phyloP scores from a whole-genome alignment of 2,113 vertebrate genomes.

The Regulus satrapa region DNA sequence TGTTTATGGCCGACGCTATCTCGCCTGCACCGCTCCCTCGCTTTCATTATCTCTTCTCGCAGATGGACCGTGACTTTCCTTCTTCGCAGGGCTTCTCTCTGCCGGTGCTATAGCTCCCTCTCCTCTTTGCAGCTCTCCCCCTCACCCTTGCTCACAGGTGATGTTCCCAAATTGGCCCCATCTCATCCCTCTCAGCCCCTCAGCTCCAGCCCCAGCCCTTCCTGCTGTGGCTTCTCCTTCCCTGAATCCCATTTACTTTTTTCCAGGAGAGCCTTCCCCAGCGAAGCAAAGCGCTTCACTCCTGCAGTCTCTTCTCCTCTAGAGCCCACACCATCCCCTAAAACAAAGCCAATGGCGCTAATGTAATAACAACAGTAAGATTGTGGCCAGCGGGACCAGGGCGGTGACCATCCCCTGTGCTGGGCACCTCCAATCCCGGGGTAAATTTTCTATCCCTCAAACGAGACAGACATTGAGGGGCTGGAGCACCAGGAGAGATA shows the following conservation, averaged over 20 bases:
- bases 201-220: background rate
- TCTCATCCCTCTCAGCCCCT: background rate
- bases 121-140: background rate
- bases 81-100: background rate
- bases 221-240: background rate
- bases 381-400: background rate
- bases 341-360: background rate
- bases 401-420: background rate
- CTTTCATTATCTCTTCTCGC: background rate
- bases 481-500: too few relatives aligned
- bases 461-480: too few relatives aligned
- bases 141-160: background rate
- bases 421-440: background rate
- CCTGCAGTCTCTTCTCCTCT: background rate
- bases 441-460: background rate
- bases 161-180: background rate
- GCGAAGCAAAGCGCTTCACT: too few relatives aligned
- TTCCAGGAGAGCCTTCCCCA: background rate
- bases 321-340: fast-evolving
- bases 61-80: background rate
- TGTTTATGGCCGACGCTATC: background rate
- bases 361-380: too few relatives aligned
- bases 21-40: background rate
- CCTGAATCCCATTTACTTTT: background rate
- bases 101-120: background rate